Percentiles rank a stretch among this genome's conserved stretches.
These are phyloP conservation scores for Philopedon plagiatum DNA, from an alignment of 2,888 invertebrate species.

Conservation along the genomic window DNA sequence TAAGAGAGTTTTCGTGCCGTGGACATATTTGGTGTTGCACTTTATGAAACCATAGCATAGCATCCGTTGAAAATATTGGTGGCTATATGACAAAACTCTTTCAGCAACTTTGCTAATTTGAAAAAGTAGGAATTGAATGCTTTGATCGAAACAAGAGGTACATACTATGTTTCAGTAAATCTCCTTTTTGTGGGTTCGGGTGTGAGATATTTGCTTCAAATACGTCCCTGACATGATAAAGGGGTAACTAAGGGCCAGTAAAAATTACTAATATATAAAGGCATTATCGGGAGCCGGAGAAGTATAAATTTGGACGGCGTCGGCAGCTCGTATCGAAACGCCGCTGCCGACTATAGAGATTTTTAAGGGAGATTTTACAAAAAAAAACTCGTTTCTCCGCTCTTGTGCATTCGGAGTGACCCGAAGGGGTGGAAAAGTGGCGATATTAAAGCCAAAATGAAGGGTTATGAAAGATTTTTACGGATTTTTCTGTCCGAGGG, in stretches of 20 bases:
- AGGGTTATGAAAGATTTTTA: slow-evolving; percentile 54
- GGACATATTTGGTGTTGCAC: too few relatives aligned
- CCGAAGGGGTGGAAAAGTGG: slow-evolving; percentile 44
- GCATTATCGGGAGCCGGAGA: slow-evolving; percentile 50
- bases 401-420: slow-evolving; percentile 24
- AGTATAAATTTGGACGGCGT: slow-evolving; percentile 48
- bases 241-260: slow-evolving; percentile 50
- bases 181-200: too few relatives aligned
- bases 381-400: slow-evolving; percentile 44
- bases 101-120: too few relatives aligned
- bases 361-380: slow-evolving; percentile 52
- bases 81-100: too few relatives aligned
- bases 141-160: too few relatives aligned
- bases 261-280: slow-evolving; percentile 52
- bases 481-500: slow-evolving; percentile 49
- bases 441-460: slow-evolving; percentile 51
- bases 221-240: slow-evolving; percentile 33
- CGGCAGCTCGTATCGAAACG: slow-evolving; percentile 43
- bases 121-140: too few relatives aligned
- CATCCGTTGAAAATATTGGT: too few relatives aligned
- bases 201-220: neutral
- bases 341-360: slow-evolving; percentile 51
- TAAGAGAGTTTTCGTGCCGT: too few relatives aligned
- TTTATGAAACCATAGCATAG: too few relatives aligned
- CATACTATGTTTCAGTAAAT: too few relatives aligned